Evolutionary conservation across 2,888 invertebrate genomes (phyloP).

Genomic region (Xestia rhomboidea): DNA sequence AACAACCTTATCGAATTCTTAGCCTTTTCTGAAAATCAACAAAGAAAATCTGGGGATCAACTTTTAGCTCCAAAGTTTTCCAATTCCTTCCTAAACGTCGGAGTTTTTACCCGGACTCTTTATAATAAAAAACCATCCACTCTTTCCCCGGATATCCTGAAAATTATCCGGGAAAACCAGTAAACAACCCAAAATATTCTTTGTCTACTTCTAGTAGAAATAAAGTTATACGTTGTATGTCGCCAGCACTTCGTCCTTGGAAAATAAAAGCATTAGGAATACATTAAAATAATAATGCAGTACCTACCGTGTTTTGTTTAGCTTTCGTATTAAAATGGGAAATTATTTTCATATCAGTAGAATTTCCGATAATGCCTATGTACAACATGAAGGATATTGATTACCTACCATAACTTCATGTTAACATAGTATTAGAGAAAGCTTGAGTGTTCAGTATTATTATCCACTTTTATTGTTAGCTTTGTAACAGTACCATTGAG

Average conservation of each 20-base stretch:
- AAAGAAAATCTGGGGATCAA: not conserved
- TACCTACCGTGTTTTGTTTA: constrained; percentile 23
- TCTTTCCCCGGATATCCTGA: not conserved
- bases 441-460: not conserved
- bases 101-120: not conserved
- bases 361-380: not conserved
- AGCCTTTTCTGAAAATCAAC: not conserved
- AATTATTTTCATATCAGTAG: constrained; percentile 19
- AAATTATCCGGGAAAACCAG: not conserved
- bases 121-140: not conserved
- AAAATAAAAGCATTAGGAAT: constrained; percentile 28
- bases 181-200: not conserved
- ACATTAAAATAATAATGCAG: constrained; percentile 40
- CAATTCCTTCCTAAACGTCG: not conserved
- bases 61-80: not conserved
- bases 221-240: constrained; percentile 23
- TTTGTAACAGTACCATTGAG: not conserved
- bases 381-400: constrained; percentile 6
- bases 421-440: not conserved
- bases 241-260: constrained; percentile 13
- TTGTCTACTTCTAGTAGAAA: not conserved
- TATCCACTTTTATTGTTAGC: not conserved
- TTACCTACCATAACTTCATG: not conserved
- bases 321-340: not conserved
- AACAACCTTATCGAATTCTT: not conserved